Conservation (phyloP, 2,113 vertebrate genomes). For the Mastomys coucha region DNA sequence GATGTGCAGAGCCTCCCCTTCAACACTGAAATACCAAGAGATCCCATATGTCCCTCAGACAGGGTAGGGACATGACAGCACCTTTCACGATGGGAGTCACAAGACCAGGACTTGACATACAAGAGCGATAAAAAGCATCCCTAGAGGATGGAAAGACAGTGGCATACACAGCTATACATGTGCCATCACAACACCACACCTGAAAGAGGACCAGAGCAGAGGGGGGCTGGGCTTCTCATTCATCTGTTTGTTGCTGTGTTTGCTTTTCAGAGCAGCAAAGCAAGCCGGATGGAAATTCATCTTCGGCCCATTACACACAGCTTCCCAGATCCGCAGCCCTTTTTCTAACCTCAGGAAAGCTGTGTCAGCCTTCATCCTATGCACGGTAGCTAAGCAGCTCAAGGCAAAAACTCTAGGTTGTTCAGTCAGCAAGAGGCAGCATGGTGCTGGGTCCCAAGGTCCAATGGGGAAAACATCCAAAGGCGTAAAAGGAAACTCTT, state of each 20-base stretch:
- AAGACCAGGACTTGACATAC: conserved; percentile 59
- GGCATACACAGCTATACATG: conserved; percentile 69
- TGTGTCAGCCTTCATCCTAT: neutral
- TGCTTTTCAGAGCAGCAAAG: conserved; percentile 65
- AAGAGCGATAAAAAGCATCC: conserved; percentile 71
- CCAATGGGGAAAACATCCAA: neutral
- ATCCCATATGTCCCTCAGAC: neutral
- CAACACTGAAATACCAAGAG: conserved; percentile 66
- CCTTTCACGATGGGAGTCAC: conserved; percentile 57
- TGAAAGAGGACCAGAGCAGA: neutral
- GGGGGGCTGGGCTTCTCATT: neutral
- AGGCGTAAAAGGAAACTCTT: neutral
- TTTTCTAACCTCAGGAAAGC: conserved; percentile 42
- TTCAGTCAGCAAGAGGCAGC: conserved; percentile 4
- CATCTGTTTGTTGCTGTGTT: conserved; percentile 25
- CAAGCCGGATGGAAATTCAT: conserved; percentile 19
- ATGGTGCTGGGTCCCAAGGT: neutral
- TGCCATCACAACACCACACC: conserved; percentile 72
- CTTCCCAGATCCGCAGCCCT: conserved; percentile 74
- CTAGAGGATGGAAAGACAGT: conserved; percentile 62
- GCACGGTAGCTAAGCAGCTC: neutral
- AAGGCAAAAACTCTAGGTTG: conserved; percentile 17
- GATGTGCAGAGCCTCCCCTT: conserved; percentile 46
- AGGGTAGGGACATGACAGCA: conserved; percentile 22
- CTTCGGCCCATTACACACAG: conserved; percentile 66